Conservation (phyloP, 2,888 invertebrate genomes). For the Molanna angustata region DNA sequence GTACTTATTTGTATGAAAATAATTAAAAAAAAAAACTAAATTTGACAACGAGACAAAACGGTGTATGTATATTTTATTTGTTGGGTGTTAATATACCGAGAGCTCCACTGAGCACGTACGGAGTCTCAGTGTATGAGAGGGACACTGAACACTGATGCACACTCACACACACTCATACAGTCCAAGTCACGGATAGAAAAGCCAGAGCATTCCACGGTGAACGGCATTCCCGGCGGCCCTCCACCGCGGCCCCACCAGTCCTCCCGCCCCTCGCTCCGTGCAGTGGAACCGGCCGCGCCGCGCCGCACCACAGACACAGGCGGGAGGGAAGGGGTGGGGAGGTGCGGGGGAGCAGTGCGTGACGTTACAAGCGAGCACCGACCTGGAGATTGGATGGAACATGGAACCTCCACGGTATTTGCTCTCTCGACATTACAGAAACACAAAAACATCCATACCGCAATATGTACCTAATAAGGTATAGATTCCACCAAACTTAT, state of each 20-base stretch:
- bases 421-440: not conserved
- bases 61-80: no score
- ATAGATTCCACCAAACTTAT: no score
- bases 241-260: not conserved
- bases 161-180: no score
- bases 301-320: not conserved
- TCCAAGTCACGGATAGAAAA: slow-evolving; percentile 20
- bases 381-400: not conserved
- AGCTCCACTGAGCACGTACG: no score
- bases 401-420: not conserved
- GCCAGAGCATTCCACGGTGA: slow-evolving; percentile 24
- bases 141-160: no score
- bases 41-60: no score
- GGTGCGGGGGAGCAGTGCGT: not conserved
- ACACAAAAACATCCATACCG: not conserved
- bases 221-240: slow-evolving; percentile 20
- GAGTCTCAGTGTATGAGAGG: no score
- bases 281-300: not conserved
- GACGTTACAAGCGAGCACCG: slow-evolving; percentile 9
- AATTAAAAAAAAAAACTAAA: no score
- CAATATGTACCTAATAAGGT: not conserved
- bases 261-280: not conserved
- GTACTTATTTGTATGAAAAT: no score
- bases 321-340: not conserved
- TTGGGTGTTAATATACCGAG: no score